phyloP scores from a whole-genome alignment of 2,888 invertebrate genomes.

The Julus scandinavius region DNA sequence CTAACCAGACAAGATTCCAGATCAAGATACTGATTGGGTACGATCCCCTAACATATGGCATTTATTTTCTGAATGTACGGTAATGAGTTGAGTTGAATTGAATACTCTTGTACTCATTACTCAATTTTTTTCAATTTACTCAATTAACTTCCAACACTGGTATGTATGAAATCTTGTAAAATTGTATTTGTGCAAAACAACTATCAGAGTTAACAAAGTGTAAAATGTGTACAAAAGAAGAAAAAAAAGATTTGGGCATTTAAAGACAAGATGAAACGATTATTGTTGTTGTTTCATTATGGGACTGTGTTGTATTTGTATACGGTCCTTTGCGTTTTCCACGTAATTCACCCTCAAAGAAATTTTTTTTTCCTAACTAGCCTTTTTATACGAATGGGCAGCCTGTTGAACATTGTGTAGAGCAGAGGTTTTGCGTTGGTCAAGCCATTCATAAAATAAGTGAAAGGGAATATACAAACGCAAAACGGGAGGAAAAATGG shows the following conservation, averaged over 20 bases:
- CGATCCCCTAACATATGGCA: too few species aligned
- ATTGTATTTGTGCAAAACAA: too few species aligned
- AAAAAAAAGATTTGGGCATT: not conserved
- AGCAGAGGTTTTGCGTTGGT: slow-evolving; percentile 30
- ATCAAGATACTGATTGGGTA: too few species aligned
- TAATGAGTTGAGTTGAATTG: too few species aligned
- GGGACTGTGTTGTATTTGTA: not conserved
- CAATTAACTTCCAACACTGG: too few species aligned
- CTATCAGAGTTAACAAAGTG: not conserved
- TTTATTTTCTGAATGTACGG: too few species aligned
- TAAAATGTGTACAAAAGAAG: not conserved
- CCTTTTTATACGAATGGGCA: slow-evolving; percentile 29
- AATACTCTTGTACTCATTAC: too few species aligned
- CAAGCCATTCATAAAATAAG: slow-evolving; percentile 49
- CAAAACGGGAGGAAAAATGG: slow-evolving; percentile 2
- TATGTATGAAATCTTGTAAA: too few species aligned
- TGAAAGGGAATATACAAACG: slow-evolving; percentile 43
- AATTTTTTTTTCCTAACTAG: not conserved
- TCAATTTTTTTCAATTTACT: too few species aligned
- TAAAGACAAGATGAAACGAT: not conserved
- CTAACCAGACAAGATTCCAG: too few species aligned
- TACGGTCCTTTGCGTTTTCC: slow-evolving; percentile 23
- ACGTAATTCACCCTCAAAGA: not conserved
- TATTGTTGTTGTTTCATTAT: slow-evolving; percentile 7
- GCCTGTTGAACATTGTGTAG: slow-evolving; percentile 11